These are phyloP conservation scores for Agrochola circellaris DNA, from an alignment of 2,888 invertebrate species.

Conservation along the genomic window DNA sequence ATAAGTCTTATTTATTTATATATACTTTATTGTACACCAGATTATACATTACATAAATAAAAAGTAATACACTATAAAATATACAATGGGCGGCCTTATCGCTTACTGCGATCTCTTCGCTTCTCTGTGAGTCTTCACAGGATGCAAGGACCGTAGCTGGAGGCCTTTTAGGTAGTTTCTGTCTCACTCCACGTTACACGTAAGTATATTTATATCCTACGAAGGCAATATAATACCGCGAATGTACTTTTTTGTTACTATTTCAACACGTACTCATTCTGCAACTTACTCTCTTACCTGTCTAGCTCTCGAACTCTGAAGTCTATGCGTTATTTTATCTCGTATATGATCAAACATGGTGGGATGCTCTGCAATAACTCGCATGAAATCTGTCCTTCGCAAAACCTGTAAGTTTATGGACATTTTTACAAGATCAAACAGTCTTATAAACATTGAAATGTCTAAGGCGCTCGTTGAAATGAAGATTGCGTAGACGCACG, in stretches of 20 bases:
- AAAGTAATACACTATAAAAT: too few relatives aligned
- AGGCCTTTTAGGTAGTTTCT: not conserved
- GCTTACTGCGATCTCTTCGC: too few relatives aligned
- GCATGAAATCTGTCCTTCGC: constrained; percentile 84
- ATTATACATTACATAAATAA: too few relatives aligned
- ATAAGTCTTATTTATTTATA: too few relatives aligned
- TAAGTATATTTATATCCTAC: not conserved
- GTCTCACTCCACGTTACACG: too few relatives aligned
- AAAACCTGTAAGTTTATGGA: constrained; percentile 74
- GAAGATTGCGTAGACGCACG: not conserved
- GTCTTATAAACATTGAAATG: not conserved
- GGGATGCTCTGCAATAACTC: constrained; percentile 83
- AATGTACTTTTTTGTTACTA: not conserved
- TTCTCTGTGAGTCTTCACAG: too few relatives aligned
- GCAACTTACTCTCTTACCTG: constrained; percentile 74
- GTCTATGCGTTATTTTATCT: constrained; percentile 73
- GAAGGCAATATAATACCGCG: not conserved
- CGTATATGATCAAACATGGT: constrained; percentile 75
- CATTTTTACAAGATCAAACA: not conserved
- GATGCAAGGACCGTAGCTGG: not conserved
- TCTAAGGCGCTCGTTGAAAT: not conserved
- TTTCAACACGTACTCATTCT: not conserved
- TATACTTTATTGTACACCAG: too few relatives aligned
- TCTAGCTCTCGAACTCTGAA: constrained; percentile 72
- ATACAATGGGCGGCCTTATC: too few relatives aligned